Evolutionary conservation across 2,797 vertebrate species (phyloP).

Genomic region (Tangara arthus): DNA sequence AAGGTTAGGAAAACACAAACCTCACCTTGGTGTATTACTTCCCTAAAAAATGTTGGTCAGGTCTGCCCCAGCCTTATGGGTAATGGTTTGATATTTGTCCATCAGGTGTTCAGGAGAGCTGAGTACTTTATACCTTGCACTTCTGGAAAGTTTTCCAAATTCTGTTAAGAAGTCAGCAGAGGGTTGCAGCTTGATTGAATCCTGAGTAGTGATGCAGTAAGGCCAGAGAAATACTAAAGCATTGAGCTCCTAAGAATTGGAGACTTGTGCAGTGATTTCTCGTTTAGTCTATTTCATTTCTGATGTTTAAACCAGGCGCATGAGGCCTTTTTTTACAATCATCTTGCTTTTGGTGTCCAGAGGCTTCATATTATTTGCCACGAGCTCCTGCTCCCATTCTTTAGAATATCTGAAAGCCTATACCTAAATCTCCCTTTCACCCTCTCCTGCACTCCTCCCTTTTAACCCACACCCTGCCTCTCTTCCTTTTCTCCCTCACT

Average conservation of each 20-base stretch:
- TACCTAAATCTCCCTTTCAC: slow-evolving; percentile 45
- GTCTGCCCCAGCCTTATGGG: background rate
- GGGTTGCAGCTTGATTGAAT: background rate
- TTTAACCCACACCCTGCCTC: slow-evolving; percentile 17
- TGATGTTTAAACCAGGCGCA: background rate
- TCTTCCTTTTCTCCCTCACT: slow-evolving; percentile 19
- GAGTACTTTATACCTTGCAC: background rate
- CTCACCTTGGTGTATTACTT: background rate
- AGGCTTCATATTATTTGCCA: slow-evolving; percentile 51
- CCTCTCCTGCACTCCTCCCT: slow-evolving; percentile 11
- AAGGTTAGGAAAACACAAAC: background rate
- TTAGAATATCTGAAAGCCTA: slow-evolving; percentile 52
- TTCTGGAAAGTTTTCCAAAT: background rate
- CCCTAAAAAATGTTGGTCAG: background rate
- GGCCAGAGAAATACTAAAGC: background rate
- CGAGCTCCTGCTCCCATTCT: slow-evolving; percentile 50
- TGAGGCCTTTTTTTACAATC: background rate
- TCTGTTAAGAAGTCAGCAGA: background rate
- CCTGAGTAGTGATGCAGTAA: background rate
- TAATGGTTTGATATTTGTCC: background rate
- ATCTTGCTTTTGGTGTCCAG: slow-evolving; percentile 34
- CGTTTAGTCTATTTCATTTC: background rate
- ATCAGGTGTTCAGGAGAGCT: background rate
- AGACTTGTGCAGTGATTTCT: background rate
- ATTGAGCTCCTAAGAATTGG: background rate